These are phyloP conservation scores for Lamellibrachia satsuma DNA, from an alignment of 2,888 invertebrate species.

Conservation along the genomic window DNA sequence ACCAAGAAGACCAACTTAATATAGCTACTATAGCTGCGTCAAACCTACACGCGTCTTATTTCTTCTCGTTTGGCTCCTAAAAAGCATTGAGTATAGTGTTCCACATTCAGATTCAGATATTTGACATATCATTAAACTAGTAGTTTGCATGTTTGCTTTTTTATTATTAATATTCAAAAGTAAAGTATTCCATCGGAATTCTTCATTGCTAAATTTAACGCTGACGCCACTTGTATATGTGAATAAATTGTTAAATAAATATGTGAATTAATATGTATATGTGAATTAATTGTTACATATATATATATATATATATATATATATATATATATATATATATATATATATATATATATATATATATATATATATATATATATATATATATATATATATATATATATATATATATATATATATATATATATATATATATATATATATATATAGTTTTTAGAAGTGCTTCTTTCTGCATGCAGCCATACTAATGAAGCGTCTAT, in stretches of 20 bases:
- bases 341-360: not conserved
- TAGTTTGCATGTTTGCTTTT: too few species aligned
- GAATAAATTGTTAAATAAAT: not conserved
- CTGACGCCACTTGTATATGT: too few species aligned
- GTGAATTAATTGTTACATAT: not conserved
- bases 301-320: not conserved
- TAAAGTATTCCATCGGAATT: too few species aligned
- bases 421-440: not conserved
- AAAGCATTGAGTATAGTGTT: not conserved
- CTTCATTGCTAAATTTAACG: too few species aligned
- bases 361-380: not conserved
- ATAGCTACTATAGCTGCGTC: too few species aligned
- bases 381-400: not conserved
- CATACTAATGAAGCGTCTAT: too few species aligned
- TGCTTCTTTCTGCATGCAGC: too few species aligned
- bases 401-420: not conserved
- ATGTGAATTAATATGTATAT: not conserved
- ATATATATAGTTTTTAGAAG: too few species aligned
- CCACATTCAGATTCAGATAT: not conserved
- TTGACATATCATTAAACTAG: not conserved
- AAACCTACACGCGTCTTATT: too few species aligned
- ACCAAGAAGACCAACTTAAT: too few species aligned
- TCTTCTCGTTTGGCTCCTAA: too few species aligned
- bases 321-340: not conserved
- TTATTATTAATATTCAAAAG: too few species aligned